phyloP scores from a whole-genome alignment of 2,797 vertebrate species.

The Spinus pinus region DNA sequence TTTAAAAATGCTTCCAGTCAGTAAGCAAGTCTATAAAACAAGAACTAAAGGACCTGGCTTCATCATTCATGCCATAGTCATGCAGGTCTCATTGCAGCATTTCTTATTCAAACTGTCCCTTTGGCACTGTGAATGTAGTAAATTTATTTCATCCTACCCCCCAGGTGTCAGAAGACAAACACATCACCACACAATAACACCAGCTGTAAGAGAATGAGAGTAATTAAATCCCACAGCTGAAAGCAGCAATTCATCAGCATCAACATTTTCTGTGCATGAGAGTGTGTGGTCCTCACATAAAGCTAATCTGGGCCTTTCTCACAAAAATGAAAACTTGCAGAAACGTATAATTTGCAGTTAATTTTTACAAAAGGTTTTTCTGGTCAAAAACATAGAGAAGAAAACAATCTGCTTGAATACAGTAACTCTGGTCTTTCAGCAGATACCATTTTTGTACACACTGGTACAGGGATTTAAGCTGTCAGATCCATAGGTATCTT shows the following conservation, averaged over 20 bases:
- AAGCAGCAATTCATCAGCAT: conserved; percentile 43
- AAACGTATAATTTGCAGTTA: neutral
- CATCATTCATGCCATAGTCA: neutral
- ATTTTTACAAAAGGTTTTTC: conserved; percentile 22
- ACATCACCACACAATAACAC: conserved; percentile 4
- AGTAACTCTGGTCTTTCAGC: neutral
- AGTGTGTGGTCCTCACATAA: neutral
- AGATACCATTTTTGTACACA: neutral
- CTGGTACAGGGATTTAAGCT: neutral
- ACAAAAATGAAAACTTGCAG: neutral
- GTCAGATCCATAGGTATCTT: neutral
- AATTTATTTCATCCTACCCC: neutral
- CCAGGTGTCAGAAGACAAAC: conserved; percentile 28
- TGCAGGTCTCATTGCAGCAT: neutral
- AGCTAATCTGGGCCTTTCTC: conserved; percentile 10
- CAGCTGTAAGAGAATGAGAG: conserved; percentile 1
- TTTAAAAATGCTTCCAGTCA: neutral
- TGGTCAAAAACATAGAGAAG: neutral
- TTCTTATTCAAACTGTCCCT: conserved; percentile 22
- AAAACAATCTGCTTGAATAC: neutral
- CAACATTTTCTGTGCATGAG: neutral
- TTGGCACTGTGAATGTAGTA: neutral
- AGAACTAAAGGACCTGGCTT: neutral
- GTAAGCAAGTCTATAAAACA: neutral
- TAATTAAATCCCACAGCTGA: conserved; percentile 60